Percentiles rank a stretch among this genome's conserved stretches.
phyloP scores from a whole-genome alignment of 2,113 vertebrate genomes.

The Otus sunia region DNA sequence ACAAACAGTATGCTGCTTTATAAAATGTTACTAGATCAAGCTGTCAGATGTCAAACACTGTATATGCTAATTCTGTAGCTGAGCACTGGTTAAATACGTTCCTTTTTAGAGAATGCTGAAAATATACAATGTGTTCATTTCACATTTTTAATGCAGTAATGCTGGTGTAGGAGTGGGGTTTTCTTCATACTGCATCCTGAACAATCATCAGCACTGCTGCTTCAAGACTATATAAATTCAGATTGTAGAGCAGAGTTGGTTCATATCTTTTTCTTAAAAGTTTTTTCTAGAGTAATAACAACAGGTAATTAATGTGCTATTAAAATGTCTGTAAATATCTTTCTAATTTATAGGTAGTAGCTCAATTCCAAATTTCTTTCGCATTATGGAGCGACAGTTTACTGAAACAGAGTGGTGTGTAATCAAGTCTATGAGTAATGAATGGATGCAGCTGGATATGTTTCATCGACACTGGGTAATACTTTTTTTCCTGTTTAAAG shows the following conservation, averaged over 20 bases:
- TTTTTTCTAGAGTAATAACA: neutral
- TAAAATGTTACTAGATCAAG: neutral
- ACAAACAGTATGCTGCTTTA: neutral
- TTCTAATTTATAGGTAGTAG: conserved; percentile 82
- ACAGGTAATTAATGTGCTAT: neutral
- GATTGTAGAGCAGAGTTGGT: neutral
- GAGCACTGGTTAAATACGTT: neutral
- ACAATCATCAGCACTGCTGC: neutral
- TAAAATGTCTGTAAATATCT: conserved; percentile 42
- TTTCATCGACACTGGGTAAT: conserved; percentile 98
- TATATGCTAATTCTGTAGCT: neutral
- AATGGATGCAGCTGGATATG: conserved; percentile 86
- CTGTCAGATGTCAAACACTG: neutral
- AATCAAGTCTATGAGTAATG: conserved; percentile 82
- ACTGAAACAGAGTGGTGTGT: conserved; percentile 88
- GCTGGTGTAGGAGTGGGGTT: rapidly evolving
- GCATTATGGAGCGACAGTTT: conserved; percentile 95
- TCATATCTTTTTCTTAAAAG: neutral
- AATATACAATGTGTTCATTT: neutral
- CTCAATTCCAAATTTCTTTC: conserved; percentile 91
- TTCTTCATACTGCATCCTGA: neutral
- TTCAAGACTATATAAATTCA: neutral
- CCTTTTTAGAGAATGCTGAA: neutral
- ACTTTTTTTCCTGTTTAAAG: neutral
- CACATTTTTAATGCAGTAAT: neutral